Base-by-base conservation (phyloP, 2,797 vertebrate species). In the Anableps anableps region DNA sequence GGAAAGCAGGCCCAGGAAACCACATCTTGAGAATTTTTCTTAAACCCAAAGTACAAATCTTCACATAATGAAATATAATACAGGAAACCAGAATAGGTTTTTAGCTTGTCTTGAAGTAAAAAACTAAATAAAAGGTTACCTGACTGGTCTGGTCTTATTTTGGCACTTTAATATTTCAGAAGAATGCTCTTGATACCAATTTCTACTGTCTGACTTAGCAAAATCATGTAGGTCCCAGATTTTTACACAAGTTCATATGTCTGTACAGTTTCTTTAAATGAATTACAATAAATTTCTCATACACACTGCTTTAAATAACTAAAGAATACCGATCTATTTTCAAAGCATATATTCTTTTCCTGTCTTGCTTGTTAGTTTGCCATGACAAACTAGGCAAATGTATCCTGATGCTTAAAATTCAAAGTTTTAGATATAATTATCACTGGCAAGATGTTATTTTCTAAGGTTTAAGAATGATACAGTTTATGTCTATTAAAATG, bases 11-110 rank as follows among this genome's bases (percentile, higher is more conserved):
- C 48, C 34, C 66, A 43, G 76, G 45, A 84, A 85, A 86, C 68
- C 9, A 71, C 2, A 50, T n/a, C 43, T 41, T 34, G n/a, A 75
- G 71, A 51, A 58, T 76, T 41, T 38, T 21, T 38, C 85, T 76
- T 47, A 80, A 82, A 11, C 75, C 21, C 47, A 38, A 68, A 76
- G 60, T 21, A 64, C 29, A 75, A 74, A 90, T 76, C 72, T 89
- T 91, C 86, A 51, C 21, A 3, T 82, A 81, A 88, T 88, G 45
- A 85, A 75, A 90, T 89, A 72, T 76, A 88, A 66, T 88, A 79
- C 80, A 85, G 21, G 68, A 78, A 17, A 53, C 11, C 2, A 34
- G 58, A 74, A 64, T 36, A 78, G 9, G n/a, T 78, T 58, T 55
- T 31, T 19, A 86, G 48, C 77, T 60, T 73, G 62, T 72, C 1